Evolutionary conservation across 2,113 vertebrate species (phyloP).

Genomic region (Chaetorhynchus papuensis): DNA sequence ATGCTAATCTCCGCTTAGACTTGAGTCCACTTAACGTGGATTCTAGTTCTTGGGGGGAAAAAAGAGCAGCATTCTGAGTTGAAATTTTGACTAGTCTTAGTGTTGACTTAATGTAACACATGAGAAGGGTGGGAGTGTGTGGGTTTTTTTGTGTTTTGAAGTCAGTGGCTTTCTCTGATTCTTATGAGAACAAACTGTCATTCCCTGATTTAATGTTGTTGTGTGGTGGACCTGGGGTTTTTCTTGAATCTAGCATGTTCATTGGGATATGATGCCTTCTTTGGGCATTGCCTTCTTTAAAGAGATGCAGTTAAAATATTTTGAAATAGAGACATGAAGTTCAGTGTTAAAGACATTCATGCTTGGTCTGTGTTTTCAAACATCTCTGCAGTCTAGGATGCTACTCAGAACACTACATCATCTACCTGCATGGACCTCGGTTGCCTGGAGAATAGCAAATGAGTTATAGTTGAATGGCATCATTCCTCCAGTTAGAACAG

Average conservation of each 20-base stretch:
- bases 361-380: background rate
- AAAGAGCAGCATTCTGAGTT: background rate
- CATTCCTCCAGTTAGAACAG: background rate
- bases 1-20: background rate
- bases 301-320: background rate
- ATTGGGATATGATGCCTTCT: background rate
- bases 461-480: background rate
- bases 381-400: background rate
- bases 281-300: background rate
- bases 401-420: background rate
- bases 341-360: background rate
- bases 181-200: background rate
- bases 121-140: accelerated
- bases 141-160: background rate
- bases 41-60: background rate
- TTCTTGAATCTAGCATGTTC: background rate
- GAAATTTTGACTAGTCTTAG: background rate
- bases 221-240: background rate
- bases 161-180: background rate
- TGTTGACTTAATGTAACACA: background rate
- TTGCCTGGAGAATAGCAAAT: background rate
- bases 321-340: background rate
- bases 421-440: background rate
- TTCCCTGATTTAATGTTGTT: background rate
- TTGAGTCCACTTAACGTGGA: background rate